Base-by-base conservation (phyloP, 2,113 vertebrate species). In the Salvelinus sp. region DNA sequence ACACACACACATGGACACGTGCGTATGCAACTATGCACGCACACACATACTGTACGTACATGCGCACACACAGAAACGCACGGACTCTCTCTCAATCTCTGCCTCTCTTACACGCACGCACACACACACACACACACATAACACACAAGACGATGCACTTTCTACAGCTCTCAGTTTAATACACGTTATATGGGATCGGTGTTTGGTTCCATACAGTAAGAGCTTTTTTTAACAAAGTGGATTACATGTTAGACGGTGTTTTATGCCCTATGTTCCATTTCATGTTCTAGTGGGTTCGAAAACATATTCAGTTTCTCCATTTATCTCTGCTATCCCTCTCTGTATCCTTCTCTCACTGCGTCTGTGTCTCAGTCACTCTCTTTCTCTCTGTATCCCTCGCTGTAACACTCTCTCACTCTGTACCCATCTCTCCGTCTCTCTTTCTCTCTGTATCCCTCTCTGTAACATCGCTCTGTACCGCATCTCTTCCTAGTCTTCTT, bases 111-210 rank as follows among this genome's bases (percentile, higher is more conserved):
- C 54, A 58, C 70, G 9, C 70, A 60, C 18, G 47, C n/a, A 25
- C 28, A 22, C 13, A 1, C 13, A 6, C 27, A 6, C 27, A 78
- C 71, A 75, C 77, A 57, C 44, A 18, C 38, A 27, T 58, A 62
- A 64, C n/a, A 47, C 28, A 48, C 20, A n/a, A 6, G 20, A 48
- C 33, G 4, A 6, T 48, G n/a, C 10, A 12, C n/a, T 70, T 48
- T 47, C 9, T 76, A 69, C 62, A 73, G 10, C 82, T 80, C 73
- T 65, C 20, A 22, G 23, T 73, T 82, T 57, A 76, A 79, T 64
- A 58, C 47, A 47, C 16, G 23, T 63, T 18, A 60, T 9, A n/a
- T 82, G 79, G 69, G 67, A 71, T 72, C 38, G 0, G 9, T 62
- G 58, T 62, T 66, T 54, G 3, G 16, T 18, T 18, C 38, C 72